Evolutionary conservation across 2,797 vertebrate species (phyloP).

Genomic region (Rhinophrynus dorsalis): DNA sequence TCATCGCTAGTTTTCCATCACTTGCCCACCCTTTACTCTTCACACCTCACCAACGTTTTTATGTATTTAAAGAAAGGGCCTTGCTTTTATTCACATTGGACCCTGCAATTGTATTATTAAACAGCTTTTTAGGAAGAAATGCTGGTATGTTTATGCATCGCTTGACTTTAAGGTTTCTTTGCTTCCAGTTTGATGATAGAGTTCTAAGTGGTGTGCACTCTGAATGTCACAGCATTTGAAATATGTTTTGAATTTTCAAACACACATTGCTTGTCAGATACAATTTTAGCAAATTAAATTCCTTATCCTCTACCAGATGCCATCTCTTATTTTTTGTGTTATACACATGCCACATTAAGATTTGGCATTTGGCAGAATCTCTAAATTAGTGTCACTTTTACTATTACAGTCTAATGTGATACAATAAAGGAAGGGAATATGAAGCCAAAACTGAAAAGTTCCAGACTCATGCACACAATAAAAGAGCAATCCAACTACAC

Average conservation of each 20-base stretch:
- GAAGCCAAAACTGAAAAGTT: constrained; percentile 3
- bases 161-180: too few relatives aligned
- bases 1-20: too few relatives aligned
- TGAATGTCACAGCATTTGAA: constrained; percentile 11
- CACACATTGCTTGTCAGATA: constrained; percentile 25
- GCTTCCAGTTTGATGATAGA: not conserved
- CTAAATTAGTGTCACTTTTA: constrained; percentile 16
- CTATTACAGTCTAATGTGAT: constrained; percentile 17
- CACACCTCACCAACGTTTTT: too few relatives aligned
- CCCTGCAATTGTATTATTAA: too few relatives aligned
- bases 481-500: too few relatives aligned
- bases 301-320: constrained; percentile 28
- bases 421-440: not conserved
- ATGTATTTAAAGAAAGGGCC: too few relatives aligned
- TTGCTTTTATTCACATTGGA: too few relatives aligned
- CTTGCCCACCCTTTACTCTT: too few relatives aligned
- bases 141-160: too few relatives aligned
- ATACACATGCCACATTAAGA: constrained; percentile 26
- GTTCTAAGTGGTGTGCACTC: not conserved
- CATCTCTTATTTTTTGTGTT: constrained; percentile 25
- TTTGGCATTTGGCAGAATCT: constrained; percentile 10
- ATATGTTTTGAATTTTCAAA: constrained; percentile 23
- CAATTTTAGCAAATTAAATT: constrained; percentile 29
- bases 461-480: too few relatives aligned
- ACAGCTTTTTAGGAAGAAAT: too few relatives aligned